phyloP scores from a whole-genome alignment of 1,140 invertebrate genomes.

The Drosophila cardini region DNA sequence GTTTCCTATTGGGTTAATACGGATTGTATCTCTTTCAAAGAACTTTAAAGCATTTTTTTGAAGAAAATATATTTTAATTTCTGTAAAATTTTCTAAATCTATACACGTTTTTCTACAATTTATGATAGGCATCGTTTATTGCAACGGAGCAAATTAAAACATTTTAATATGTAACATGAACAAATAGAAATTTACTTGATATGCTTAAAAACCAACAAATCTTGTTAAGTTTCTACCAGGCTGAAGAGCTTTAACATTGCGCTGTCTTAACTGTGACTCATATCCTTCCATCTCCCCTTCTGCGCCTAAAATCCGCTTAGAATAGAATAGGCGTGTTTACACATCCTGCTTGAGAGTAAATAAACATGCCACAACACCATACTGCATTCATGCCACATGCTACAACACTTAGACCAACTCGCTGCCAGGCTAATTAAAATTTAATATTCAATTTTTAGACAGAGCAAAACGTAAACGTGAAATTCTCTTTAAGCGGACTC shows the following conservation, averaged over 20 bases:
- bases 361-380: conserved; percentile 26
- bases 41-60: too few relatives aligned
- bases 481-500: conserved; percentile 33
- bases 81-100: neutral
- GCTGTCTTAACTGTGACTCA: conserved; percentile 4
- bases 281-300: neutral
- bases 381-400: conserved; percentile 18
- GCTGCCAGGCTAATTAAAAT: conserved; percentile 69
- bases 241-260: conserved; percentile 1
- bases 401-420: conserved; percentile 48
- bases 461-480: conserved; percentile 10
- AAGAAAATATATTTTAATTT: too few relatives aligned
- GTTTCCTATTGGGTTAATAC: too few relatives aligned
- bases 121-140: neutral
- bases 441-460: conserved; percentile 75
- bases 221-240: conserved; percentile 26
- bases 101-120: neutral
- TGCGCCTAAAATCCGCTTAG: neutral
- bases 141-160: conserved; percentile 22
- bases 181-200: conserved; percentile 35
- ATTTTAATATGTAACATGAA: neutral
- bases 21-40: too few relatives aligned
- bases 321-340: conserved; percentile 26
- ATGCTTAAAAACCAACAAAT: conserved; percentile 23
- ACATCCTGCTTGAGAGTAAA: conserved; percentile 38